phyloP scores from a whole-genome alignment of 1,140 invertebrate genomes.

The Delia radicum region DNA sequence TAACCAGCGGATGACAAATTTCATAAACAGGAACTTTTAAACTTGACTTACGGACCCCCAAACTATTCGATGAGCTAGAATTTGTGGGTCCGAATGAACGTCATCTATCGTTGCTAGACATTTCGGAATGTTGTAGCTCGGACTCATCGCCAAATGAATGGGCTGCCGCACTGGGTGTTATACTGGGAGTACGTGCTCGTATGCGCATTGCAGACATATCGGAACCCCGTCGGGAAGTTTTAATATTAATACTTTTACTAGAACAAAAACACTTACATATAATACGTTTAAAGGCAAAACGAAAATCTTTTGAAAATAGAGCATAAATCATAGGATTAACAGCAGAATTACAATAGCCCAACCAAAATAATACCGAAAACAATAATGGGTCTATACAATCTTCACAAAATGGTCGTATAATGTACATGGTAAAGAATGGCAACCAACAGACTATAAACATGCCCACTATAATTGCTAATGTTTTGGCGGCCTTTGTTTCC shows the following conservation, averaged over 20 bases:
- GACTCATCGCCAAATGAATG: constrained; percentile 60
- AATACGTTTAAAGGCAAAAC: constrained; percentile 78
- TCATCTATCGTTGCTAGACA: constrained; percentile 61
- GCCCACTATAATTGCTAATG: constrained; percentile 87
- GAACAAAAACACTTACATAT: constrained; percentile 63
- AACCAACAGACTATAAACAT: constrained; percentile 90
- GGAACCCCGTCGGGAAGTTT: constrained; percentile 61
- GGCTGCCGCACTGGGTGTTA: constrained; percentile 55
- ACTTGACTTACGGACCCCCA: constrained; percentile 51
- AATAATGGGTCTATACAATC: constrained; percentile 71
- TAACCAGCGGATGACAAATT: constrained; percentile 53
- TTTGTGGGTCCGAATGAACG: constrained; percentile 54
- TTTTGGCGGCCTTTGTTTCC: constrained; percentile 88
- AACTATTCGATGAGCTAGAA: constrained; percentile 52
- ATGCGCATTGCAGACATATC: constrained; percentile 66
- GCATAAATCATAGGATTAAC: constrained; percentile 88
- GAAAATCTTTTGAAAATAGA: constrained; percentile 82
- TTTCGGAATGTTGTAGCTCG: constrained; percentile 57
- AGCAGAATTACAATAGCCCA: constrained; percentile 90
- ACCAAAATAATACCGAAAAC: constrained; percentile 84
- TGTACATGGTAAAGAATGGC: constrained; percentile 85
- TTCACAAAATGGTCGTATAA: constrained; percentile 72
- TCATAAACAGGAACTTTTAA: constrained; percentile 52
- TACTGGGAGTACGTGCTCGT: constrained; percentile 58
- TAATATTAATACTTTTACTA: constrained; percentile 43